Conservation (phyloP, 2,113 vertebrate genomes). For the Sterna hirundo region DNA sequence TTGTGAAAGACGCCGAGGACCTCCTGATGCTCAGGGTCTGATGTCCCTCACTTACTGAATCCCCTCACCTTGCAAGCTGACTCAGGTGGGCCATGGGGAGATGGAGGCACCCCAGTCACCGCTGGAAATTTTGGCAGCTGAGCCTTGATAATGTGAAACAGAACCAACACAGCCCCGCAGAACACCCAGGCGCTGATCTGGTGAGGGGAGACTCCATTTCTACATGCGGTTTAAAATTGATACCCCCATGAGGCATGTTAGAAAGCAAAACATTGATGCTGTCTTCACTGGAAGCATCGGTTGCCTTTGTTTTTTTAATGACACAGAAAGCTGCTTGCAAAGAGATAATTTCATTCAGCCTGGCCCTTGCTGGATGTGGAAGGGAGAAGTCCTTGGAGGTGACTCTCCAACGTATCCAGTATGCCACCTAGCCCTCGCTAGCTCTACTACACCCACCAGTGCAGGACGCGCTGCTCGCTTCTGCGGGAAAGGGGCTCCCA, state of each 20-base stretch:
- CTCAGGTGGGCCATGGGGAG: background rate
- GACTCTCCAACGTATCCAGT: constrained; percentile 67
- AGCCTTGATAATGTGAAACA: constrained; percentile 19
- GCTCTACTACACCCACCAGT: constrained; percentile 57
- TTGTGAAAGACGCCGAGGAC: background rate
- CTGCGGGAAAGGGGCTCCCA: background rate
- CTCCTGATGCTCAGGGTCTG: background rate
- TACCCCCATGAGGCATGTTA: constrained; percentile 62
- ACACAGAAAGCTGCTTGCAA: constrained; percentile 54
- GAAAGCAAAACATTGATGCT: constrained; percentile 68
- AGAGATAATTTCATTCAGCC: constrained; percentile 60
- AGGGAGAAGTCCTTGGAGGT: constrained; percentile 58
- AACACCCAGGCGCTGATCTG: constrained; percentile 36
- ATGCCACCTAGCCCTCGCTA: constrained; percentile 79
- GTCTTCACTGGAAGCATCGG: constrained; percentile 57
- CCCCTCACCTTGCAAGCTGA: background rate
- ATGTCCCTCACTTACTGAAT: background rate
- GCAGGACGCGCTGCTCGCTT: background rate
- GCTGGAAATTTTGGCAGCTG: constrained; percentile 1
- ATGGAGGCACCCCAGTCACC: background rate
- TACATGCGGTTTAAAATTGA: constrained; percentile 59
- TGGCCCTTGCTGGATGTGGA: constrained; percentile 23
- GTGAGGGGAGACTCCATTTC: constrained; percentile 41
- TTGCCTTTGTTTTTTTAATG: constrained; percentile 61
- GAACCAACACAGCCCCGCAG: background rate